These are phyloP conservation scores for Ianthella basta DNA, from an alignment of 37 sponge, comb jelly and placozoan species.

Conservation along the genomic window DNA sequence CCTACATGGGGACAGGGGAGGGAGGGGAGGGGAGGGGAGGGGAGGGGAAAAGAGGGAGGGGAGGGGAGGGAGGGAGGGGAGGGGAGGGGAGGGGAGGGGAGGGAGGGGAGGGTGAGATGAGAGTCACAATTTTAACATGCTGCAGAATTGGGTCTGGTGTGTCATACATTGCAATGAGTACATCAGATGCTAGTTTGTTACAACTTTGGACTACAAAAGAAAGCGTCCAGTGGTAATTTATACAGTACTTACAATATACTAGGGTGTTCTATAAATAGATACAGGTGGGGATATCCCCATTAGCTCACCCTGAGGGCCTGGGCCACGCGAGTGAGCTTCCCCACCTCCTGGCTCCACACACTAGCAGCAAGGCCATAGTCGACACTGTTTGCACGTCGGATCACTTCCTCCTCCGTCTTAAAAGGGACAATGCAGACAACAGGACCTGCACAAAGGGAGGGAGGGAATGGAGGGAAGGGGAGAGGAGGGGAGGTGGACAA, in stretches of 20 bases:
- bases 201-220: no score
- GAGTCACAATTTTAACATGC: no score
- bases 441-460: slow-evolving; percentile 47
- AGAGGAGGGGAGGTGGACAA: neutral
- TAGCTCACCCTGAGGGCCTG: slow-evolving; percentile 67
- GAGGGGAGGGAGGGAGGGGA: no score
- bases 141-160: no score
- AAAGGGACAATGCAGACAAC: slow-evolving; percentile 87
- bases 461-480: slow-evolving; percentile 13
- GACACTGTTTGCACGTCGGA: slow-evolving; percentile 75
- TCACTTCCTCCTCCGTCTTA: slow-evolving; percentile 83
- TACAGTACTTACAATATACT: no score
- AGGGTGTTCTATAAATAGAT: no score
- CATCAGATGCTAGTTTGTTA: no score
- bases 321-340: slow-evolving; percentile 76
- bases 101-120: no score
- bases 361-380: slow-evolving; percentile 85
- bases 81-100: no score
- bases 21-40: neutral
- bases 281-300: no score
- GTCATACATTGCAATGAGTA: no score
- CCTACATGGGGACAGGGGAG: slow-evolving; percentile 42
- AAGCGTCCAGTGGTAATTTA: no score
- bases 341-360: slow-evolving; percentile 84
- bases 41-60: neutral